Percentiles rank a stretch among this genome's conserved stretches.
Evolutionary conservation across 2,888 invertebrate species (phyloP).

Genomic region (Biston betularia): DNA sequence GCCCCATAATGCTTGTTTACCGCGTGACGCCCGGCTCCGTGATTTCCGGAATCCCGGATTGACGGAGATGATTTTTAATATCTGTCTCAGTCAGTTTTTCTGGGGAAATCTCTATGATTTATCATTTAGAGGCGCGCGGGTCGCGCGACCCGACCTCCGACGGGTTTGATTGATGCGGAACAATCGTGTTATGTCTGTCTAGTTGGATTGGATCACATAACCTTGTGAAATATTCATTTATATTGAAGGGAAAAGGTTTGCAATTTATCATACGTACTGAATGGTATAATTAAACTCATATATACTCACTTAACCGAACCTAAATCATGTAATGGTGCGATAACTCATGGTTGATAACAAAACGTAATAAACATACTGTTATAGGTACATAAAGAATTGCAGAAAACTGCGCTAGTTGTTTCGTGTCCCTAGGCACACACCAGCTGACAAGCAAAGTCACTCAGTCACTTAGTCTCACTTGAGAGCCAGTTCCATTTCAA

Average conservation of each 20-base stretch:
- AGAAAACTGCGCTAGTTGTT: no score
- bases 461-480: neutral
- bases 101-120: slow-evolving; percentile 41
- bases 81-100: slow-evolving; percentile 43
- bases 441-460: no score
- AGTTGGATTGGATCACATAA: slow-evolving; percentile 10
- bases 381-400: no score
- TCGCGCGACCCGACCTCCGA: slow-evolving; percentile 31
- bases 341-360: no score
- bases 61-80: slow-evolving; percentile 49
- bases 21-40: slow-evolving; percentile 37
- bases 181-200: slow-evolving; percentile 28
- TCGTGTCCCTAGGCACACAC: no score
- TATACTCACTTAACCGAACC: no score
- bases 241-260: neutral
- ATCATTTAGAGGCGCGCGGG: slow-evolving; percentile 37
- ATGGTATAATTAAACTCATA: no score
- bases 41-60: slow-evolving; percentile 42
- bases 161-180: slow-evolving; percentile 29
- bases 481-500: no score
- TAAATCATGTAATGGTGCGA: no score
- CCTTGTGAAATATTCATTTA: slow-evolving; percentile 15
- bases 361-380: no score
- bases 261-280: neutral
- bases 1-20: slow-evolving; percentile 39